phyloP scores from a whole-genome alignment of 2,888 invertebrate genomes.

The Subacronicta megacephala region DNA sequence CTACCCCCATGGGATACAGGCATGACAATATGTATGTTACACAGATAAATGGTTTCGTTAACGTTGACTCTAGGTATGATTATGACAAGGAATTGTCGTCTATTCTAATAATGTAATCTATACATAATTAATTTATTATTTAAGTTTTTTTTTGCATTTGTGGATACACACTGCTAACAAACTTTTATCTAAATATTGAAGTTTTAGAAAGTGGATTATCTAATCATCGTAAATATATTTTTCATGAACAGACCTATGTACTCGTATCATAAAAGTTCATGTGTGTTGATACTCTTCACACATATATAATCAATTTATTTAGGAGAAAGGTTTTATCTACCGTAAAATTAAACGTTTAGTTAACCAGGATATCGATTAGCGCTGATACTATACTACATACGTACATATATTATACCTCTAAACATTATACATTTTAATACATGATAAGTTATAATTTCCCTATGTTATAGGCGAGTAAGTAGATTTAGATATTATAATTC shows the following conservation, averaged over 20 bases:
- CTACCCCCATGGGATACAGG: too few relatives aligned
- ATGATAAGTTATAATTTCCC: slow-evolving; percentile 41
- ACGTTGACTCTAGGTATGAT: too few relatives aligned
- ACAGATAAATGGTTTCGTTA: too few relatives aligned
- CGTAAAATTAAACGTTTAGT: slow-evolving; percentile 31
- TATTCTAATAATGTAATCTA: slow-evolving; percentile 29
- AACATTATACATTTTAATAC: slow-evolving; percentile 54
- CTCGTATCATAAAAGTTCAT: neutral
- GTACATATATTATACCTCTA: slow-evolving; percentile 46
- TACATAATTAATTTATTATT: too few relatives aligned
- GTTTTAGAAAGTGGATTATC: slow-evolving; percentile 20
- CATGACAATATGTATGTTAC: too few relatives aligned
- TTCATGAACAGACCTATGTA: neutral
- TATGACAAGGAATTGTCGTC: too few relatives aligned
- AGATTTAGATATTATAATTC: slow-evolving; percentile 49
- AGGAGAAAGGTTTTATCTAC: slow-evolving; percentile 24
- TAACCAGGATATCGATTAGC: slow-evolving; percentile 31
- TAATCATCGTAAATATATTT: slow-evolving; percentile 13
- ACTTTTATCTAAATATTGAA: slow-evolving; percentile 25
- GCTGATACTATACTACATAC: slow-evolving; percentile 31
- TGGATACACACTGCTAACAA: slow-evolving; percentile 9
- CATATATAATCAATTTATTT: slow-evolving; percentile 15
- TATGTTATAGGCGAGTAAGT: slow-evolving; percentile 43
- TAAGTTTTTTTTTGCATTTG: too few relatives aligned
- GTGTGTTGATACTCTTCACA: slow-evolving; percentile 9